A percentile compares a stretch with the other conserved stretches of the same genome.
Evolutionary conservation across 2,888 invertebrate species (phyloP).

Genomic region (Trachelus stipa): DNA sequence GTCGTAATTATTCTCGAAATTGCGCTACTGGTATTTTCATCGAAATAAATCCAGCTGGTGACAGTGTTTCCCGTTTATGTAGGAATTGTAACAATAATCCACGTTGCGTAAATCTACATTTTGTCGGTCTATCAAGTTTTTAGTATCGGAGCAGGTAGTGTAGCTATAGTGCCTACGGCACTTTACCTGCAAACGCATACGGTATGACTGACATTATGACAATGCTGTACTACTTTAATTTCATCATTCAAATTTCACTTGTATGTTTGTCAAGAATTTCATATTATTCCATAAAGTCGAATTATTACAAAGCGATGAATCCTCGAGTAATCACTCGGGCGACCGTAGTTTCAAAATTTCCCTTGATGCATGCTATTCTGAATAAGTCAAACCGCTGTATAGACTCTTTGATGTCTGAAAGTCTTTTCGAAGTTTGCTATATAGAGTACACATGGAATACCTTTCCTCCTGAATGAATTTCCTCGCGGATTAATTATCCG

Average conservation of each 20-base stretch:
- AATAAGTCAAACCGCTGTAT: not conserved
- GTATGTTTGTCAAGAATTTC: not conserved
- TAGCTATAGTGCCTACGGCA: too few relatives aligned
- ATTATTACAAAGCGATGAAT: not conserved
- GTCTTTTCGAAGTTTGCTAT: not conserved
- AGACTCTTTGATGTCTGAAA: not conserved
- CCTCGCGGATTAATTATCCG: not conserved
- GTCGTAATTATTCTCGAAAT: not conserved
- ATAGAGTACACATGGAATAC: not conserved
- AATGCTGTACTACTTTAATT: not conserved
- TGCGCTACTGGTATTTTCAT: not conserved
- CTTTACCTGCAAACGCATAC: not conserved
- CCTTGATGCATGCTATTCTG: not conserved
- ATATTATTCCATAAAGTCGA: not conserved
- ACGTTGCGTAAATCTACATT: constrained; percentile 15
- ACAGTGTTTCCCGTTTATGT: not conserved
- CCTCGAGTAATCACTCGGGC: not conserved
- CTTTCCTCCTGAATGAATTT: not conserved
- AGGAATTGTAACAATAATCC: not conserved
- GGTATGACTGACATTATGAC: not conserved
- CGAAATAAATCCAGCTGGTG: not conserved
- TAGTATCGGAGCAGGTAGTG: not conserved
- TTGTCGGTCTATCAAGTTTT: constrained; percentile 43
- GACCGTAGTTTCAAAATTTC: not conserved
- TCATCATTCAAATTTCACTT: not conserved